Evolutionary conservation across 1,140 invertebrate genomes (phyloP).

Genomic region (Dreissena rostriformis): DNA sequence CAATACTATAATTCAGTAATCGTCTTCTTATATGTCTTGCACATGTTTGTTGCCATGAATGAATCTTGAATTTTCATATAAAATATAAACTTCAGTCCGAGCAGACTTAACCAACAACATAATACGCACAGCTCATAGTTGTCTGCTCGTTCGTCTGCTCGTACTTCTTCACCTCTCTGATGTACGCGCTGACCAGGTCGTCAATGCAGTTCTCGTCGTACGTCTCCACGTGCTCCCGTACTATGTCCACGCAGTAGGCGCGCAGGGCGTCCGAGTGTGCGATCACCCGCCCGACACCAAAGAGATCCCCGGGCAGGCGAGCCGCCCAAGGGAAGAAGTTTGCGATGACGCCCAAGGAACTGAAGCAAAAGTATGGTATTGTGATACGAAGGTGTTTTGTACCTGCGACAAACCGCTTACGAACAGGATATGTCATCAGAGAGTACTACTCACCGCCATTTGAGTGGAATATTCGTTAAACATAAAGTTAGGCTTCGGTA

Average conservation of each 20-base stretch:
- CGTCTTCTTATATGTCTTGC: too few species aligned
- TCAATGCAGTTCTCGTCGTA: constrained; percentile 56
- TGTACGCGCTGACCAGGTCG: constrained; percentile 61
- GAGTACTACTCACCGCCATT: not conserved
- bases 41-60: too few species aligned
- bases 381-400: not conserved
- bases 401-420: not conserved
- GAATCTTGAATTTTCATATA: too few species aligned
- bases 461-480: not conserved
- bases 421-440: not conserved
- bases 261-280: constrained; percentile 20
- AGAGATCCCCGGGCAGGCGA: constrained; percentile 41
- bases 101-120: not conserved
- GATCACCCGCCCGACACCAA: constrained; percentile 20
- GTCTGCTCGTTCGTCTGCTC: constrained; percentile 37
- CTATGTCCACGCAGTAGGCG: constrained; percentile 7
- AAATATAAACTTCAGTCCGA: too few species aligned
- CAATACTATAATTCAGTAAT: too few species aligned
- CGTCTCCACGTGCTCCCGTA: constrained; percentile 42
- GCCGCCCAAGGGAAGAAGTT: constrained; percentile 47
- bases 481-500: not conserved
- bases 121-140: constrained; percentile 35
- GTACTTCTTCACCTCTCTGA: constrained; percentile 54
- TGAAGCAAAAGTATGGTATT: not conserved
- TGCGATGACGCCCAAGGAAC: not conserved